phyloP scores from a whole-genome alignment of 2,797 vertebrate species.

The Taeniopygia guttata region DNA sequence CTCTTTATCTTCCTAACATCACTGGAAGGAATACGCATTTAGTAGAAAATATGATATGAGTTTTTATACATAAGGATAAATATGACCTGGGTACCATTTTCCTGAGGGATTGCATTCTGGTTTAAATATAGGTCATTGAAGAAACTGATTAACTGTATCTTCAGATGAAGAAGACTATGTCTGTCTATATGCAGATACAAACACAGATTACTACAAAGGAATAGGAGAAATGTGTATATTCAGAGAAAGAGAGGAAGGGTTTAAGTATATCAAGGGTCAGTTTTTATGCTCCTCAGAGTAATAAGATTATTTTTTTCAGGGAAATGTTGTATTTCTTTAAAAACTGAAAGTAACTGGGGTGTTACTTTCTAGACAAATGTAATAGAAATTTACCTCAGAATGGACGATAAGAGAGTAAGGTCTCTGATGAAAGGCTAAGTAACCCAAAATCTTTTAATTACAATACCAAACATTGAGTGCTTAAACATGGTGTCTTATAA shows the following conservation, averaged over 20 bases:
- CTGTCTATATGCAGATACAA: not conserved
- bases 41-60: not conserved
- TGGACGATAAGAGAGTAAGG: fast-evolving
- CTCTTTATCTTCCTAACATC: not conserved
- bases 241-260: not conserved
- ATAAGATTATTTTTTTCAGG: not conserved
- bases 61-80: not conserved
- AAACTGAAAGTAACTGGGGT: not conserved
- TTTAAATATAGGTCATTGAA: not conserved
- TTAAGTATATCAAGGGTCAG: not conserved
- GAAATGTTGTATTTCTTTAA: not conserved
- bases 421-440: not conserved
- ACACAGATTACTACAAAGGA: not conserved
- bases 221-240: not conserved
- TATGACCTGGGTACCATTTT: not conserved
- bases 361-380: not conserved
- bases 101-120: not conserved
- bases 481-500: not conserved
- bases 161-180: not conserved
- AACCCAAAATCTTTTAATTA: not conserved
- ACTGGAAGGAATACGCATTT: not conserved
- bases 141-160: not conserved
- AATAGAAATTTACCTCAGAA: not conserved
- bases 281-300: not conserved
- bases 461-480: not conserved